Percentiles rank a stretch among this genome's conserved stretches.
Evolutionary conservation across 2,888 invertebrate species (phyloP).

Genomic region (Eupithecia abbreviata): DNA sequence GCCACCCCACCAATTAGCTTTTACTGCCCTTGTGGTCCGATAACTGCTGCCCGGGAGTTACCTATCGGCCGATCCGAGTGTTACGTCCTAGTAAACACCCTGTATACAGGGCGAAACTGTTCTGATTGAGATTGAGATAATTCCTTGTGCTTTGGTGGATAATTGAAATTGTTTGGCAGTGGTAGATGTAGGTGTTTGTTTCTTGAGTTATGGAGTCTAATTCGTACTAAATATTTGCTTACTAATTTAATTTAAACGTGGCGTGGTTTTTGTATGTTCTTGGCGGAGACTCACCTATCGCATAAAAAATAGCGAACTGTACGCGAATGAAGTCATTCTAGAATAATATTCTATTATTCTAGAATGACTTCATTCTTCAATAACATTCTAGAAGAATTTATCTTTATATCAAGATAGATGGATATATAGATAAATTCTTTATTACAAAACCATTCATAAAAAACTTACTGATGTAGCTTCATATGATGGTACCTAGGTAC

Average conservation of each 20-base stretch:
- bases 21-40: conserved; percentile 79
- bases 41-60: conserved; percentile 75
- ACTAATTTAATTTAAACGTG: background rate
- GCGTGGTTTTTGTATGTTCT: background rate
- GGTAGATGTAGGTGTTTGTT: background rate
- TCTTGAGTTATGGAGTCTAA: background rate
- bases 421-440: too few species aligned
- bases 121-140: conserved; percentile 17
- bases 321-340: too few species aligned
- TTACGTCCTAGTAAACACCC: conserved; percentile 67
- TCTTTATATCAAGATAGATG: too few species aligned
- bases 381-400: too few species aligned
- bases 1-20: conserved; percentile 79
- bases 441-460: too few species aligned
- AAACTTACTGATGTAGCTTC: too few species aligned
- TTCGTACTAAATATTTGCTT: background rate
- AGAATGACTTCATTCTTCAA: too few species aligned
- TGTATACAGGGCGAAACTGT: conserved; percentile 50
- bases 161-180: conserved; percentile 13
- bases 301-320: too few species aligned
- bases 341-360: too few species aligned
- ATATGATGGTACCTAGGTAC: too few species aligned
- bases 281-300: too few species aligned
- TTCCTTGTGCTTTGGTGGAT: conserved; percentile 9
- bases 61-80: conserved; percentile 69